Evolutionary conservation across 2,113 vertebrate genomes (phyloP), one percentile per base, ranked within the genome.

Genomic region (Bungarus multicinctus): DNA sequence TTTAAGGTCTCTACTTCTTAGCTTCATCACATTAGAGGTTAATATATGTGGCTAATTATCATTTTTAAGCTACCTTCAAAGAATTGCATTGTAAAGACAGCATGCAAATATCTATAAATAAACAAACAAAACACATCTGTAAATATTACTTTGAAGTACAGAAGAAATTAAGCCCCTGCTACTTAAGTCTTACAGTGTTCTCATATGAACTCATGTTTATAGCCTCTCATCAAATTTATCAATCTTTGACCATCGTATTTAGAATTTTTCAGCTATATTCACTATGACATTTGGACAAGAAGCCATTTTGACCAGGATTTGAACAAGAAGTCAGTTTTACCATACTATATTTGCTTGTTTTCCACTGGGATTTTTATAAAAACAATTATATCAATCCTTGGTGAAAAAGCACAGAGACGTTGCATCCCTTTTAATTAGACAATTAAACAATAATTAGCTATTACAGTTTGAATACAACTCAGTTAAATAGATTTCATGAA

Each of bases 341-440:
- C 11, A n/a, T n/a, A 0, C 6, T 1, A 18, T 74, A 14, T 94
- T 88, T 90, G 60, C 45, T 1, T 55, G 57, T 93, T 88, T 30
- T 53, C 50, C 34, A 57, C 5, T 47, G 88, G 50, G 60, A 52
- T 87, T 1, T 88, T 92, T 47, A 6, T 25, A 47, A 20, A 23
- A 87, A 92, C 87, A 90, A 64, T 81, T 58, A 91, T 43, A 7
- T 69, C 22, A 81, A 88, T 85, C 20, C 3, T 90, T 89, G 94
- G 89, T 53, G 81, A 93, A 96, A 93, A 55, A 93, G 30, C 14
- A 94, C n/a, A 30, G 10, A 95, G 94, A 95, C 81, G 88, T 55
- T 50, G 11, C 55, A 89, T 69, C 18, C 20, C 53, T 89, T 95
- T 93, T 94, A 94, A 92, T 91, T 95, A 91, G 22, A 91, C 64